phyloP scores from a whole-genome alignment of 2,888 invertebrate genomes.

The Ophraella communa region DNA sequence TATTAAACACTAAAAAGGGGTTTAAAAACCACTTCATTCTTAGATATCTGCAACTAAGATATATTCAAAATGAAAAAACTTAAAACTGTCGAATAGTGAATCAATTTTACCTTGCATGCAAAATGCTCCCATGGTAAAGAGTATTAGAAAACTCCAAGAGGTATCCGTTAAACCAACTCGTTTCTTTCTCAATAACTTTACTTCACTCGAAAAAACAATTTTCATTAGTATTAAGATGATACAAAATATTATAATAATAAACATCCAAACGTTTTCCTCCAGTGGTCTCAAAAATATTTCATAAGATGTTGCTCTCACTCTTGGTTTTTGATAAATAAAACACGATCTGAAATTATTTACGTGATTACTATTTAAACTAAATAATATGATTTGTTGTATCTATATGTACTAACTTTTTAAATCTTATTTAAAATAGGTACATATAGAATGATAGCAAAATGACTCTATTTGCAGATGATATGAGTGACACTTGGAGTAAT shows the following conservation, averaged over 20 bases:
- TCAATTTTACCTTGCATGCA: constrained; percentile 54
- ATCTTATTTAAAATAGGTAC: too few species aligned
- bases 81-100: too few species aligned
- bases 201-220: constrained; percentile 44
- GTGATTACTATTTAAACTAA: background rate
- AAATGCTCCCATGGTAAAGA: constrained; percentile 57
- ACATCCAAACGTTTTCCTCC: constrained; percentile 65
- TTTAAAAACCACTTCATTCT: too few species aligned
- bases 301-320: constrained; percentile 65
- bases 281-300: constrained; percentile 72
- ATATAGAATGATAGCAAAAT: too few species aligned
- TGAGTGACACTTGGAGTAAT: too few species aligned
- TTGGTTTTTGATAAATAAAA: constrained; percentile 74
- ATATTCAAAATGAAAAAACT: too few species aligned
- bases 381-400: too few species aligned
- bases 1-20: too few species aligned
- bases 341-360: constrained; percentile 61
- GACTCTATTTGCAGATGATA: too few species aligned
- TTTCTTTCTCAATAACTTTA: constrained; percentile 22
- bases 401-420: too few species aligned
- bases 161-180: constrained; percentile 50
- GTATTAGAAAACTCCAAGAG: constrained; percentile 60
- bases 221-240: constrained; percentile 47
- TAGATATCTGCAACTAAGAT: too few species aligned
- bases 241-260: constrained; percentile 47